Evolutionary conservation across 2,797 vertebrate species (phyloP).

Genomic region (Enteromius viviparus): DNA sequence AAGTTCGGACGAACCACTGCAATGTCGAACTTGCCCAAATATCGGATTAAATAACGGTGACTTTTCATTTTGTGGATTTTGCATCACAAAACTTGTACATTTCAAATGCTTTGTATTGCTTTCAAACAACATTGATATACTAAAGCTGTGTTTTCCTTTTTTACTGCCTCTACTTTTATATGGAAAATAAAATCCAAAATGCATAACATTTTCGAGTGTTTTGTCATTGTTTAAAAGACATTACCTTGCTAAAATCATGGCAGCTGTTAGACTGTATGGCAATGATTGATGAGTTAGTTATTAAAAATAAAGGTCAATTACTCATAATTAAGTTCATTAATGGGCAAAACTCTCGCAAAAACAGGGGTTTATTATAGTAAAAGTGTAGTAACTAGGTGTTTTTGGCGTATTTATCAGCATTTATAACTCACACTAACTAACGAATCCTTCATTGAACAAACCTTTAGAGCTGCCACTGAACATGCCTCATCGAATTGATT

Average conservation of each 20-base stretch:
- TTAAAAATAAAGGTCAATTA: not conserved
- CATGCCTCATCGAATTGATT: not conserved
- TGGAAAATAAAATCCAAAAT: slow-evolving; percentile 73
- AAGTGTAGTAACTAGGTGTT: not conserved
- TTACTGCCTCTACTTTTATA: slow-evolving; percentile 67
- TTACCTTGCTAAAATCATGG: not conserved
- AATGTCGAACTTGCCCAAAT: slow-evolving; percentile 50
- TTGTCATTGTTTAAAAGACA: not conserved
- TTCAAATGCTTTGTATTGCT: slow-evolving; percentile 77
- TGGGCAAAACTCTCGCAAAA: not conserved
- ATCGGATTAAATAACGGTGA: slow-evolving; percentile 12
- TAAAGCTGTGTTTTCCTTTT: slow-evolving; percentile 68
- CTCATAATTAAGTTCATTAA: not conserved
- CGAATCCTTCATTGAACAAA: not conserved
- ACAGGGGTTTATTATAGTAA: not conserved
- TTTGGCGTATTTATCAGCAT: not conserved
- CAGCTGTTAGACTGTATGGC: not conserved
- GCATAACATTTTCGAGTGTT: not conserved
- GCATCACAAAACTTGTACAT: slow-evolving; percentile 70
- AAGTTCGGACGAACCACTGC: slow-evolving; percentile 55
- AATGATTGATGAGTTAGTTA: not conserved
- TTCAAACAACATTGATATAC: slow-evolving; percentile 68
- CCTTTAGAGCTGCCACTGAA: not conserved
- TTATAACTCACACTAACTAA: not conserved
- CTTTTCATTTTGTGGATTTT: slow-evolving; percentile 53